phyloP scores from a whole-genome alignment of 2,797 vertebrate species.

The Brachyrhaphis roseni region DNA sequence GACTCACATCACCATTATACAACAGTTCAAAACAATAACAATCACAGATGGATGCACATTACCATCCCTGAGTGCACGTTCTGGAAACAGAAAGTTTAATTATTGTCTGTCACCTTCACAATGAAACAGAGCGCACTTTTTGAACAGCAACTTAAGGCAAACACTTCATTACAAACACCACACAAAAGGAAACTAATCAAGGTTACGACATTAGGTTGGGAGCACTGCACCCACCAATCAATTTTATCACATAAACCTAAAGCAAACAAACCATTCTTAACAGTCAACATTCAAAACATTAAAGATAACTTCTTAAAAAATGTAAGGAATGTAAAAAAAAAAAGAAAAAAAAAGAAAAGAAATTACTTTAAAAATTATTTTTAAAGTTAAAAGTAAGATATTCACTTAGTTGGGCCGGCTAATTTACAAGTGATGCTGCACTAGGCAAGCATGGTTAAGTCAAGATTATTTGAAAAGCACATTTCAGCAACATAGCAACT shows the following conservation, averaged over 20 bases:
- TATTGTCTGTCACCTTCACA: not conserved
- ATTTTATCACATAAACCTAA: not conserved
- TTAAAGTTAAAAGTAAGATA: not conserved
- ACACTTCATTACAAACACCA: not conserved
- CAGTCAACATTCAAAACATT: not conserved
- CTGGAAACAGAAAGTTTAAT: not conserved
- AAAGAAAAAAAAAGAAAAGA: too few relatives aligned
- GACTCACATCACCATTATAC: slow-evolving; percentile 19
- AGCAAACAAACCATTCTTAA: not conserved
- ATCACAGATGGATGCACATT: not conserved
- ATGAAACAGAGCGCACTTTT: slow-evolving; percentile 4
- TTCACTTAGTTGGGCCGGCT: not conserved
- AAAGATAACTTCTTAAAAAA: not conserved
- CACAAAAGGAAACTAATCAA: not conserved
- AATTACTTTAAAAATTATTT: not conserved
- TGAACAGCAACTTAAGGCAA: not conserved
- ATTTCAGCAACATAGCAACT: not conserved
- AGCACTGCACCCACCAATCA: not conserved
- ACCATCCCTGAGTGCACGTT: not conserved
- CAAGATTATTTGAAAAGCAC: not conserved
- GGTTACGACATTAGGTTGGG: not conserved
- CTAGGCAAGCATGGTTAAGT: not conserved
- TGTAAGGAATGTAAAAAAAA: not conserved
- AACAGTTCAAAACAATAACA: slow-evolving; percentile 13
- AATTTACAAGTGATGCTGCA: not conserved